Conservation (phyloP, 1,140 invertebrate species). For the Lanistes nyassanus region DNA sequence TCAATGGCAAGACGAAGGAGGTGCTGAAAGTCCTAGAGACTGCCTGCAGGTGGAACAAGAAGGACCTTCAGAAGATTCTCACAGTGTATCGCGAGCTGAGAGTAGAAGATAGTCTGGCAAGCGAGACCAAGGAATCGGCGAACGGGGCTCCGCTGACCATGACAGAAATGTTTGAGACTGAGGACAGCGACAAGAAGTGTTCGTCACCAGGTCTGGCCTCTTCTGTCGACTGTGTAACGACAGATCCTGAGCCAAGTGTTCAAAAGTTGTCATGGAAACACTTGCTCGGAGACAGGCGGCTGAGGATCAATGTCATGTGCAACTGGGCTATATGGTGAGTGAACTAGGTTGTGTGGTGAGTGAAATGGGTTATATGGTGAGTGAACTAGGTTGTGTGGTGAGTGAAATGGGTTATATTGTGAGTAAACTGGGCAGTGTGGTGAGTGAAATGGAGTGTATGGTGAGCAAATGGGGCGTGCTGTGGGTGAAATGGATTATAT, state of each 20-base stretch:
- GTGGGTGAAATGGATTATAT: too few species aligned
- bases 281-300: not conserved
- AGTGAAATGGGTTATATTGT: not conserved
- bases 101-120: too few species aligned
- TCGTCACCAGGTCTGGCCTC: not conserved
- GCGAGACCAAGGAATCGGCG: too few species aligned
- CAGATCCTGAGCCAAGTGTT: not conserved
- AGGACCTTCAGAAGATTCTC: not conserved
- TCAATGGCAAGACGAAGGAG: conserved; percentile 11
- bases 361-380: conserved; percentile 1
- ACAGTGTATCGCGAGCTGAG: not conserved
- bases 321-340: conserved; percentile 2
- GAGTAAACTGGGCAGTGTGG: not conserved
- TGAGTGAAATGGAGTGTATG: not conserved
- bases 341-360: not conserved
- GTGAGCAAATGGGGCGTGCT: not conserved
- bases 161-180: not conserved
- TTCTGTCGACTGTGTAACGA: not conserved
- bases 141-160: not conserved
- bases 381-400: not conserved
- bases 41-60: conserved; percentile 8
- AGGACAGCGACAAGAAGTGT: not conserved
- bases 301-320: not conserved
- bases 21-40: conserved; percentile 5
- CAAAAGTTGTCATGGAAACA: not conserved